Base-by-base conservation (phyloP, 2,113 vertebrate species). In the Psophia crepitans region DNA sequence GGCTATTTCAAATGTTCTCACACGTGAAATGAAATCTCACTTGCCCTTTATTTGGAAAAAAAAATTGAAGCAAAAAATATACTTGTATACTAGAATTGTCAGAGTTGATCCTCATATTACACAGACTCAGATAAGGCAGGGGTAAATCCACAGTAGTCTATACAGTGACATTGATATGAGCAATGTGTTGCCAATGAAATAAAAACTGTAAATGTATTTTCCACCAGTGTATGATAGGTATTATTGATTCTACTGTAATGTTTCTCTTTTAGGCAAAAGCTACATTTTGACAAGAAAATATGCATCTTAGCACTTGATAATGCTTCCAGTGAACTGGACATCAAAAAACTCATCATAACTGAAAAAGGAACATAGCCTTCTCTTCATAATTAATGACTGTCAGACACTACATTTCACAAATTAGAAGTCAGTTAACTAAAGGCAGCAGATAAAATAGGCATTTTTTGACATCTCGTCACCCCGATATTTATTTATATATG, bases 41-140 rank as follows among this genome's bases (percentile, higher is more conserved):
- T 95, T 92, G 84, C 58, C 69, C 69, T 92, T 95, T 93, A 54
- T 81, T 60, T 63, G 37, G 68, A 87, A 82, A 84, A 21, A 76
- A 94, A 75, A 81, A 65, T 5, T 8, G 8, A 76, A 93, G n/a
- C 21, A 60, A 68, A 87, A 92, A 64, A 23, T 87, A 77, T 80
- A 77, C 9, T 11, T 44, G 4, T 46, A 15, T 30, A 48, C 7
- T 53, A 53, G 27, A 82, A 49, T 57, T 48, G 32, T 71, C 10
- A 8, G 46, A 87, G 23, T 24, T 23, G 14, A 24, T 84, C 73
- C n/a, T 84, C 11, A 9, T 65, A 28, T 44, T 61, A 35, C 14
- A 53, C 22, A 60, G 18, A 53, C 5, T 49, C n/a, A 37, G 33
- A 66, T 41, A 90, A 83, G 19, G 22, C n/a, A 81, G 26, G 30